Evolutionary conservation across 2,113 vertebrate species (phyloP), one percentile per base, ranked within the genome.

Genomic region (Megaptera novaeangliae): DNA sequence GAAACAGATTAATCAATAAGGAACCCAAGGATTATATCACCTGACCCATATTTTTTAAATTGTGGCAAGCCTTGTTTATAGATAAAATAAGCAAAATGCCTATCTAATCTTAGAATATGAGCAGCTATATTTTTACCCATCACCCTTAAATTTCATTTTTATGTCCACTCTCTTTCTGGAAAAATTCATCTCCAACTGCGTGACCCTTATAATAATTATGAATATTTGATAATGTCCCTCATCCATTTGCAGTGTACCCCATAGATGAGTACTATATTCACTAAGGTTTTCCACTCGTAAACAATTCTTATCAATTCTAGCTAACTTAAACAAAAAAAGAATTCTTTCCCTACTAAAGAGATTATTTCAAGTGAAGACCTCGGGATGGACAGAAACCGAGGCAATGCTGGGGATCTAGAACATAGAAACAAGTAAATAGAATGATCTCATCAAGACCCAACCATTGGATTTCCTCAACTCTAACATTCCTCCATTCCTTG

Each of bases 1-100:
- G 97, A 99, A 98, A 97, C 91, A 93, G 96, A 98, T 98, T 99
- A 98, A 99, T 99, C 98, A 98, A 97, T 96, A 98, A 97, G 97
- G 89, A 97, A 80, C 68, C 98, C 95, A 85, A 98, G 94, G 91
- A 98, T 99, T 93, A 91, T 98, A 98, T 96, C 93, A 97, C 86
- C 92, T 97, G 97, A 94, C 82, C 95, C 85, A 97, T 78, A 41
- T 97, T 97, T 99, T 98, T 96, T 97, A 98, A 98, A 98, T 98
- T 97, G 98, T 96, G 91, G 80, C 96, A 98, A 98, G 71, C 90
- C 74, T 84, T 97, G 0, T 98, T 97, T 98, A 52, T 93, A 82
- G 86, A 0, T 80, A 91, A 91, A 75, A 94, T 84, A 98, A 96
- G 77, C 97, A 96, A 98, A 96, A 97, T 97, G 5, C 85, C 88